phyloP scores from a whole-genome alignment of 2,113 vertebrate genomes.

The Mormyrus iriodes region DNA sequence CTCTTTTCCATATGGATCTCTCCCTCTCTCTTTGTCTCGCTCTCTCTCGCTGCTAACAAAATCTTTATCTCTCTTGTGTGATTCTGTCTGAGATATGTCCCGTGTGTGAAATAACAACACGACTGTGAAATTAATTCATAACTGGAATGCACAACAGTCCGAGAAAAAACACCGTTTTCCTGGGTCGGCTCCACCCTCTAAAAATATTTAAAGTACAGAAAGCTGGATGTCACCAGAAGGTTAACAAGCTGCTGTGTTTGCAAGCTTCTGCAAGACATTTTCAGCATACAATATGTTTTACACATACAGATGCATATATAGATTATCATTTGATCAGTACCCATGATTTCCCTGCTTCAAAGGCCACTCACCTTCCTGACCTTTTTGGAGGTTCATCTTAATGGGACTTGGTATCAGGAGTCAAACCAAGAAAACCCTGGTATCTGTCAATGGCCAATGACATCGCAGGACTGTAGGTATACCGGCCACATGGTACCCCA shows the following conservation, averaged over 20 bases:
- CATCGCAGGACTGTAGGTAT: not conserved
- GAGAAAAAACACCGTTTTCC: not conserved
- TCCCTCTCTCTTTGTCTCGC: not conserved
- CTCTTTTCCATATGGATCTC: not conserved
- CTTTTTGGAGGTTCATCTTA: not conserved
- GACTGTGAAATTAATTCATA: not conserved
- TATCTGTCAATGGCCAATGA: not conserved
- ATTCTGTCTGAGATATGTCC: not conserved
- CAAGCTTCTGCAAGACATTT: not conserved
- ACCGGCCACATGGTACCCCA: not conserved
- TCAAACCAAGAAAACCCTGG: not conserved
- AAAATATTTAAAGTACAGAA: conserved; percentile 8
- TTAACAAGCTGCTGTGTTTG: not conserved
- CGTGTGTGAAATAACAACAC: not conserved
- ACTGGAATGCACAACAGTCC: not conserved
- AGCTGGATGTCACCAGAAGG: not conserved
- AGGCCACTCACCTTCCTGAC: not conserved
- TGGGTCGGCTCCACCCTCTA: not conserved
- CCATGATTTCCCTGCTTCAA: not conserved
- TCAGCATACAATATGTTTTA: not conserved
- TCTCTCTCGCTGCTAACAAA: not conserved
- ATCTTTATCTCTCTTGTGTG: not conserved
- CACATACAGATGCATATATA: not conserved
- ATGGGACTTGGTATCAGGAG: not conserved
- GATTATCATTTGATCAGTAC: not conserved